Conservation (phyloP, 2,797 vertebrate species). For the Linurgus olivaceus region DNA sequence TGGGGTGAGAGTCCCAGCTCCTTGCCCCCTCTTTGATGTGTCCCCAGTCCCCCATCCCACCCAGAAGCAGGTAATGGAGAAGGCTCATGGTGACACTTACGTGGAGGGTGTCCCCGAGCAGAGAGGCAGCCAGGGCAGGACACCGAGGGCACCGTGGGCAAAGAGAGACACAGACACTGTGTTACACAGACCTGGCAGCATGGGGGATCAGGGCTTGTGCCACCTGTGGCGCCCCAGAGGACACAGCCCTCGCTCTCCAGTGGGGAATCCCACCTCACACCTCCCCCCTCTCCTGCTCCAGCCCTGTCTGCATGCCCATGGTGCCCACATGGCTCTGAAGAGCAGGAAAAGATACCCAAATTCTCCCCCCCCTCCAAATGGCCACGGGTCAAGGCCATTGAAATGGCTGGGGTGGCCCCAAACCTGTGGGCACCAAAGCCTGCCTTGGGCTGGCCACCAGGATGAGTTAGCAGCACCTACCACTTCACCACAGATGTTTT, state of each 20-base stretch:
- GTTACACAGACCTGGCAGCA: constrained; percentile 55
- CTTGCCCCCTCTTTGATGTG: not conserved
- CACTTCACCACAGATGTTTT: not conserved
- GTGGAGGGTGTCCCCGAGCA: constrained; percentile 79
- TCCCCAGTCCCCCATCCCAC: not conserved
- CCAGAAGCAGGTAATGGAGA: not conserved
- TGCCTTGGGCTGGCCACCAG: not conserved
- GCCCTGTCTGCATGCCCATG: not conserved
- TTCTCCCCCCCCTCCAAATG: not conserved
- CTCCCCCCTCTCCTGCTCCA: not conserved
- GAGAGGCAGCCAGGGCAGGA: constrained; percentile 79
- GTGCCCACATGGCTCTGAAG: not conserved
- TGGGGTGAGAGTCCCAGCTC: not conserved
- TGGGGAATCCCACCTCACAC: not conserved
- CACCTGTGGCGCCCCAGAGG: rapidly evolving
- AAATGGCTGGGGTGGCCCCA: rapidly evolving
- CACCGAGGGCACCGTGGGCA: constrained; percentile 77
- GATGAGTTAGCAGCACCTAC: not conserved
- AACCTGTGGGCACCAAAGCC: not conserved
- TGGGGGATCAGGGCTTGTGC: not conserved
- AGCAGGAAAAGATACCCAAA: not conserved
- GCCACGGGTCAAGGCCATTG: not conserved
- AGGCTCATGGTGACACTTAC: constrained; percentile 83
- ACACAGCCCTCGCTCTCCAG: rapidly evolving
- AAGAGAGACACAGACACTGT: constrained; percentile 56